Percentiles rank a stretch among this genome's conserved stretches.
Evolutionary conservation across 2,888 invertebrate species (phyloP).

Genomic region (Drosophila nr. perissopoda): DNA sequence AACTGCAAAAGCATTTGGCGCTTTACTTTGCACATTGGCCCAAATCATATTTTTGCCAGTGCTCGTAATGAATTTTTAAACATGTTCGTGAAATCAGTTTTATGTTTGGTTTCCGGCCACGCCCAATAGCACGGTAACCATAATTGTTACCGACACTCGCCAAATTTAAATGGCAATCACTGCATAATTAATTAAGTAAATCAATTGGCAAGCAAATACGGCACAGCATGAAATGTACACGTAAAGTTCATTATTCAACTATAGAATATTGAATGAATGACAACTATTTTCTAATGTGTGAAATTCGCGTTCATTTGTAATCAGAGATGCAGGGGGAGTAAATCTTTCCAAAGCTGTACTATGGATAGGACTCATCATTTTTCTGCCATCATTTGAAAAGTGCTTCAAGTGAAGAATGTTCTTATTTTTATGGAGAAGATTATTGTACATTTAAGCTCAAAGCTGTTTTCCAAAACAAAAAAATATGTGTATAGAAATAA

Average conservation of each 20-base stretch:
- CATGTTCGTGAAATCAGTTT: slow-evolving; percentile 18
- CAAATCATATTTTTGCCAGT: not conserved
- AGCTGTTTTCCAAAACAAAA: not conserved
- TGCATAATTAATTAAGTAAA: slow-evolving; percentile 69
- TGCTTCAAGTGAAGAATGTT: too few species aligned
- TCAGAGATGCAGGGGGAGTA: slow-evolving; percentile 3
- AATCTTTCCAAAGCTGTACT: slow-evolving; percentile 27
- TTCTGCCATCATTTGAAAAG: too few species aligned
- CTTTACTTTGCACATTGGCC: slow-evolving; percentile 11
- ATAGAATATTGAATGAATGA: slow-evolving; percentile 33
- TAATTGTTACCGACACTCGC: slow-evolving; percentile 15
- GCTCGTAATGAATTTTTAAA: slow-evolving; percentile 44
- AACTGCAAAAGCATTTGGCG: slow-evolving; percentile 18
- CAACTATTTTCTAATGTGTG: slow-evolving; percentile 25
- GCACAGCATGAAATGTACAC: slow-evolving; percentile 10
- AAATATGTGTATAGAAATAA: not conserved
- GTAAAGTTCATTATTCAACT: slow-evolving; percentile 47
- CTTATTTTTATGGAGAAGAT: not conserved
- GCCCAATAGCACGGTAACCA: slow-evolving; percentile 8
- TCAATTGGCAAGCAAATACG: slow-evolving; percentile 24
- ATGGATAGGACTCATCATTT: not conserved
- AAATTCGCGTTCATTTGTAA: slow-evolving; percentile 18
- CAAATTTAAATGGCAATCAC: slow-evolving; percentile 40
- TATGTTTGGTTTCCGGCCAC: slow-evolving; percentile 30
- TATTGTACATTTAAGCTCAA: not conserved